Evolutionary conservation across 2,113 vertebrate species (phyloP).

Genomic region (Crotophaga sulcirostris): DNA sequence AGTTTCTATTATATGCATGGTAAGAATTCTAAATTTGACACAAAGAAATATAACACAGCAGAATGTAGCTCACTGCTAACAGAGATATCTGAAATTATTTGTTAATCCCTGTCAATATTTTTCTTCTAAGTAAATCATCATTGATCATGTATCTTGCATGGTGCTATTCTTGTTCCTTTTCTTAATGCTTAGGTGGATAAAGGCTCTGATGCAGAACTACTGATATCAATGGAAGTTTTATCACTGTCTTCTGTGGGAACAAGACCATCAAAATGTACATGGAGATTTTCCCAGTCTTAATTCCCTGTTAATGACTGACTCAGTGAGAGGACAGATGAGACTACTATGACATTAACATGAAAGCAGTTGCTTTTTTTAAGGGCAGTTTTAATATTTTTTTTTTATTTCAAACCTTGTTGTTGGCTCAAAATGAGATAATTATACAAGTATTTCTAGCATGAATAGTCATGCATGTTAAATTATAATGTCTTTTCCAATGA

Average conservation of each 20-base stretch:
- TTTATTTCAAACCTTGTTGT: background rate
- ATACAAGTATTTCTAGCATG: background rate
- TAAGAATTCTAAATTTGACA: background rate
- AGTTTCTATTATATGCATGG: background rate
- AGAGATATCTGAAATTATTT: background rate
- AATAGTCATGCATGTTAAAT: constrained; percentile 1
- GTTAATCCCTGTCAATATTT: background rate
- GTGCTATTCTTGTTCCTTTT: background rate
- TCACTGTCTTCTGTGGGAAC: background rate
- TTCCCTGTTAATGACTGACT: background rate
- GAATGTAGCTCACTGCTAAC: background rate
- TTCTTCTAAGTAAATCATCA: background rate
- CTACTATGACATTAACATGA: background rate
- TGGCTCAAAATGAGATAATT: background rate
- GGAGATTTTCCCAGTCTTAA: background rate
- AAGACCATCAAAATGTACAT: background rate
- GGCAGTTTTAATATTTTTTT: background rate
- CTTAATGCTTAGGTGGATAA: background rate
- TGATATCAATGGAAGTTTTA: background rate
- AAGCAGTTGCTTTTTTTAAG: background rate
- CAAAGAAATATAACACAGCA: background rate
- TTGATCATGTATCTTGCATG: background rate
- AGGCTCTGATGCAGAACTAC: background rate
- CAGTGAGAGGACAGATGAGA: background rate
- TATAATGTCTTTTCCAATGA: background rate